These are phyloP conservation scores for Apomyelois bistriatella DNA, from an alignment of 2,888 invertebrate genomes.

Conservation along the genomic window DNA sequence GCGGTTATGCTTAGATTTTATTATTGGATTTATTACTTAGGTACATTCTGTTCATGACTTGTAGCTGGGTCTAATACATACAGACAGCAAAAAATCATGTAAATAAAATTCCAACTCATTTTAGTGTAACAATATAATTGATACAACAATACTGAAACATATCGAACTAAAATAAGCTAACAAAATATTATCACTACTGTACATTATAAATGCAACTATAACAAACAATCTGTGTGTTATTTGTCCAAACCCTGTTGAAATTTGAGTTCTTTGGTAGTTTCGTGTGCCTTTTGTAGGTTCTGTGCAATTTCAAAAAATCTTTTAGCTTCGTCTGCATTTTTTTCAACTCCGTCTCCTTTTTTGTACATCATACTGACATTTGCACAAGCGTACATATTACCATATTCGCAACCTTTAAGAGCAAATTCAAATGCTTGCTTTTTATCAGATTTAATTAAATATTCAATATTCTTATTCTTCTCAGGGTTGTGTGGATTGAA, in stretches of 20 bases:
- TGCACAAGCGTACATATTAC: constrained; percentile 92
- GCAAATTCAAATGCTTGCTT: constrained; percentile 89
- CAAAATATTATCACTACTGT: constrained; percentile 8
- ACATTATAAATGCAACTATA: constrained; percentile 6
- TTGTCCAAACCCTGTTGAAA: constrained; percentile 79
- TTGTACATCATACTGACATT: constrained; percentile 94
- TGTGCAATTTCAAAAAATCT: constrained; percentile 85
- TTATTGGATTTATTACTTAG: no score
- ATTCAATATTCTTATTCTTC: constrained; percentile 70
- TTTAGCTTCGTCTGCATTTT: constrained; percentile 85
- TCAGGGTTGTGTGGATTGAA: constrained; percentile 57
- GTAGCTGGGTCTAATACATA: no score
- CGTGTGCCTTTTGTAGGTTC: constrained; percentile 84
- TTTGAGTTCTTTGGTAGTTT: constrained; percentile 71
- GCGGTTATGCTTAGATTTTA: no score
- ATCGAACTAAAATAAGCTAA: constrained; percentile 6
- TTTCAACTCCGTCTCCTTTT: constrained; percentile 90
- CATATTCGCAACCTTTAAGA: constrained; percentile 89
- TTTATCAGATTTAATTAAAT: constrained; percentile 83
- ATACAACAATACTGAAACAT: constrained; percentile 8
- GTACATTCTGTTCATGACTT: no score
- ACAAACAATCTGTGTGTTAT: constrained; percentile 25
- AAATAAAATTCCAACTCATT: constrained; percentile 1
- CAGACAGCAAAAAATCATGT: no score
- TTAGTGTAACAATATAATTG: constrained; percentile 11